Base-by-base conservation (phyloP, 2,113 vertebrate genomes). In the Poeciliopsis occidentalis region DNA sequence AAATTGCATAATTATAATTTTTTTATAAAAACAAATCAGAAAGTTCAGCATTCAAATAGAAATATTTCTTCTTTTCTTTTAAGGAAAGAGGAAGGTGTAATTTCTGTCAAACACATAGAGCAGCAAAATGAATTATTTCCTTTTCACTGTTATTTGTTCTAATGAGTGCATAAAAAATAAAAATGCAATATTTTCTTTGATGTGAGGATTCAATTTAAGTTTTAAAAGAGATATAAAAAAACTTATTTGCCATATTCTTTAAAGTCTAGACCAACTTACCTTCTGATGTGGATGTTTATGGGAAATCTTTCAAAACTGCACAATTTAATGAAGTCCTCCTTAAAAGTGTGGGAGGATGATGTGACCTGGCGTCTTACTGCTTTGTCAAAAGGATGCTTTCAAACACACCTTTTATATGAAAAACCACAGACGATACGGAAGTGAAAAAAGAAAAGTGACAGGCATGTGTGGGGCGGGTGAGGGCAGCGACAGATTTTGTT, bases 221-320 rank as follows among this genome's bases (percentile, higher is more conserved):
- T 57, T 24, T n/a, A 57, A 6, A 57, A 57, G 19, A 54, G 51
- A 54, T 22, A n/a, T 27, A 47, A 19, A 47, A 47, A 0, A 41
- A 15, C 39, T 3, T 24, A 8, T 57, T 57, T n/a, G 8, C 22
- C 22, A 24, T 7, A 57, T 24, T 11, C 24, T 57, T 57, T 57
- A 24, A 57, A 8, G 24, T 57, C 22, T 24, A 57, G 19, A 57
- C 10, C 17, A 10, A 69, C 69, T 86, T 80, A 84, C 83, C 78
- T 24, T 1, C 1, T 41, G 32, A 13, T 65, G 11, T 39, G n/a
- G 64, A 17, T 41, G 7, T 7, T 65, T 12, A 24, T 7, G 57
- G 51, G 27, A 3, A 13, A 30, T 68, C 51, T 57, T 19, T 19
- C 4, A 54, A n/a, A 67, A 61, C 32, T 62, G 32, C 3, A 4